These are phyloP conservation scores for Diabrotica virgifera DNA, from an alignment of 1,140 invertebrate genomes.

Conservation along the genomic window DNA sequence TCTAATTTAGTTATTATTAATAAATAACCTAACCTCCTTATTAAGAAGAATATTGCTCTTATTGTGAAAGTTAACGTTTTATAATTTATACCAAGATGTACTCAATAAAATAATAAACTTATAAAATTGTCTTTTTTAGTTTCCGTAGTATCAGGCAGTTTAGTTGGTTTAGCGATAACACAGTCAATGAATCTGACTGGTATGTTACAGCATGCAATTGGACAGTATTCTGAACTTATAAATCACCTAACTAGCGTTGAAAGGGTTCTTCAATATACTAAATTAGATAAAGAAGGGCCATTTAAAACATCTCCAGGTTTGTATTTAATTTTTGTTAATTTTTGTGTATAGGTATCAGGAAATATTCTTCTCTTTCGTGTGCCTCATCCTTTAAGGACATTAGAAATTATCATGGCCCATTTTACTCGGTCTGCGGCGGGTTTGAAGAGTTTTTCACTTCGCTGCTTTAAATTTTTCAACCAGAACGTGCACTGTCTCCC, in stretches of 20 bases:
- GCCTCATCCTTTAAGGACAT: neutral
- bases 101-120: conserved; percentile 58
- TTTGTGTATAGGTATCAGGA: neutral
- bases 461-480: too few species aligned
- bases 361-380: neutral
- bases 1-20: too few species aligned
- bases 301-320: conserved; percentile 50
- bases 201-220: conserved; percentile 81
- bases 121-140: conserved; percentile 10
- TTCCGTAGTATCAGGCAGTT: conserved; percentile 48
- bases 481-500: too few species aligned
- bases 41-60: too few species aligned
- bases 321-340: too few species aligned
- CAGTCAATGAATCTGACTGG: conserved; percentile 80
- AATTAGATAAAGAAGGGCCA: conserved; percentile 58
- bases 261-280: conserved; percentile 71
- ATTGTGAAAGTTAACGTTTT: too few species aligned
- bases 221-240: conserved; percentile 78
- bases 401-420: too few species aligned
- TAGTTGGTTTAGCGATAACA: conserved; percentile 76
- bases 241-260: conserved; percentile 84
- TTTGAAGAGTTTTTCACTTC: too few species aligned
- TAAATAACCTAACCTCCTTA: too few species aligned
- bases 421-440: too few species aligned
- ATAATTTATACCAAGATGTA: too few species aligned